Conservation (phyloP, 2,113 vertebrate genomes). For the Lanius ludovicianus region DNA sequence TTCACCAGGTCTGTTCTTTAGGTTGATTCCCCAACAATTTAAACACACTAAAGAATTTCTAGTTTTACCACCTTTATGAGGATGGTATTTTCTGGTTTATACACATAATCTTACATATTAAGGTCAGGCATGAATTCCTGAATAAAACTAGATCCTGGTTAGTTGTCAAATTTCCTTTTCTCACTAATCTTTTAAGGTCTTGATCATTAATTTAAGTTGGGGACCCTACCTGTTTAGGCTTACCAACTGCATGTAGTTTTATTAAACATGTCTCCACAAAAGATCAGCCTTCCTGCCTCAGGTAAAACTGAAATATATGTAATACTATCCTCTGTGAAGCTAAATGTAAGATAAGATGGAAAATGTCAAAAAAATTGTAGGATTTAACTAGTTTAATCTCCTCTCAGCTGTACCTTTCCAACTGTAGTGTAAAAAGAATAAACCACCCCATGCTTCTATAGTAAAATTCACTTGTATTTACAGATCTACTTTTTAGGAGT, state of each 20-base stretch:
- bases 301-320: background rate
- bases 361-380: background rate
- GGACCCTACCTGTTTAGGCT: background rate
- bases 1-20: background rate
- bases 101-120: background rate
- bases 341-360: background rate
- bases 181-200: background rate
- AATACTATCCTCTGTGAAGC: background rate
- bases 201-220: background rate
- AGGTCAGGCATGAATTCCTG: background rate
- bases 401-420: background rate
- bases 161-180: background rate
- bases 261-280: background rate
- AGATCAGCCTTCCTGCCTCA: background rate
- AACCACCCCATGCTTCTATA: background rate
- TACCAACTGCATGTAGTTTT: background rate
- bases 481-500: background rate
- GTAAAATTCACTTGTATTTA: background rate
- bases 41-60: background rate
- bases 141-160: background rate
- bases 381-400: background rate
- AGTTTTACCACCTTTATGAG: background rate
- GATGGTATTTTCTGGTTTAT: background rate
- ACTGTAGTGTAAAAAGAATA: background rate
- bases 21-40: background rate